Percentiles rank a stretch among this genome's conserved stretches.
Evolutionary conservation across 2,113 vertebrate species (phyloP).

Genomic region (Probosciger aterrimus): DNA sequence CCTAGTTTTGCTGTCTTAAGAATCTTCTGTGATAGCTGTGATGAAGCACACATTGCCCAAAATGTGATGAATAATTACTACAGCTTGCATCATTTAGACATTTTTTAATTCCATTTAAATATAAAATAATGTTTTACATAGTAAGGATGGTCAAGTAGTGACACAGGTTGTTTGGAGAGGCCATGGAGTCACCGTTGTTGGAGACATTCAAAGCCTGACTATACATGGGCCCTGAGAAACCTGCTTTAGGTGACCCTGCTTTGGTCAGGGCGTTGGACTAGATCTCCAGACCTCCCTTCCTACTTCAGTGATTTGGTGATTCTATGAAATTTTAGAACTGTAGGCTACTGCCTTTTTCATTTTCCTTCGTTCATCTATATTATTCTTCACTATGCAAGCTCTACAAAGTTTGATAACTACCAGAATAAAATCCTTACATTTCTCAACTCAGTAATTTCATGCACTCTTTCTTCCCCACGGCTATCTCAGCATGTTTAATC

Average conservation of each 20-base stretch:
- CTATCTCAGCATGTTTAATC: neutral
- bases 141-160: neutral
- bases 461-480: neutral
- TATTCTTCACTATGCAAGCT: neutral
- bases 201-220: neutral
- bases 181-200: neutral
- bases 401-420: neutral
- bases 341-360: neutral
- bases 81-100: neutral
- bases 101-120: neutral
- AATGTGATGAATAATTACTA: neutral
- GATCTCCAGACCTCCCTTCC: neutral
- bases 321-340: neutral
- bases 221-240: neutral
- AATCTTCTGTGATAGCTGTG: neutral
- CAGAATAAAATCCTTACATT: neutral
- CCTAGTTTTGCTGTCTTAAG: neutral
- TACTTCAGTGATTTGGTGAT: neutral
- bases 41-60: neutral
- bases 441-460: neutral
- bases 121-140: neutral
- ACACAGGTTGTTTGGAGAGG: neutral
- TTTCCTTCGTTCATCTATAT: neutral
- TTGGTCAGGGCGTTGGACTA: neutral
- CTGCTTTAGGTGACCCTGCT: neutral